phyloP scores from a whole-genome alignment of 1,140 invertebrate species.

The Lerema accius region DNA sequence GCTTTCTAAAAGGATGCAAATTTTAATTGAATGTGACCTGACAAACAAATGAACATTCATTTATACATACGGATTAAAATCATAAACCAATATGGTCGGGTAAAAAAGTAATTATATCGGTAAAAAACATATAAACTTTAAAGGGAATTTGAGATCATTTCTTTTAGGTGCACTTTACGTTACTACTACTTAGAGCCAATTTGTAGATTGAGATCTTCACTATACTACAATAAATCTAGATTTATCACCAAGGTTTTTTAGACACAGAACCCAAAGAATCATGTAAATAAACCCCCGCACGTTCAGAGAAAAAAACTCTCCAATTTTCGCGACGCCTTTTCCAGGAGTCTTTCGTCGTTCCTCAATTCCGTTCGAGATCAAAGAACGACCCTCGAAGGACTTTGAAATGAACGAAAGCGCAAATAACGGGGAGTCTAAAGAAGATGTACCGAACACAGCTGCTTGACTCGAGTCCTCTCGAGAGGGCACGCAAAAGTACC shows the following conservation, averaged over 20 bases:
- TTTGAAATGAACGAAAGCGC: constrained; percentile 21
- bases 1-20: too few relatives aligned
- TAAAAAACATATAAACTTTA: too few relatives aligned
- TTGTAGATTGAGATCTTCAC: too few relatives aligned
- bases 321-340: constrained; percentile 25
- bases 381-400: constrained; percentile 28
- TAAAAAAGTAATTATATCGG: too few relatives aligned
- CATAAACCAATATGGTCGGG: too few relatives aligned
- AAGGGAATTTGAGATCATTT: too few relatives aligned
- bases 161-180: too few relatives aligned
- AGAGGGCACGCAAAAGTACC: constrained; percentile 20
- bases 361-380: constrained; percentile 23
- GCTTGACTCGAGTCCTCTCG: constrained; percentile 12
- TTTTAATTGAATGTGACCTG: too few relatives aligned
- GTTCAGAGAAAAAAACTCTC: constrained; percentile 3
- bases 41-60: too few relatives aligned
- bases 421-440: constrained; percentile 25
- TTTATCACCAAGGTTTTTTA: not conserved
- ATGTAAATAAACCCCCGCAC: constrained; percentile 14
- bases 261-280: not conserved
- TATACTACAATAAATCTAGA: not conserved
- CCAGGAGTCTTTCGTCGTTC: constrained; percentile 3
- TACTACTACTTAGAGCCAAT: too few relatives aligned
- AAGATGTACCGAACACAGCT: constrained; percentile 9
- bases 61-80: too few relatives aligned